phyloP scores from a whole-genome alignment of 1,140 invertebrate genomes.

The Triops longicaudatus region DNA sequence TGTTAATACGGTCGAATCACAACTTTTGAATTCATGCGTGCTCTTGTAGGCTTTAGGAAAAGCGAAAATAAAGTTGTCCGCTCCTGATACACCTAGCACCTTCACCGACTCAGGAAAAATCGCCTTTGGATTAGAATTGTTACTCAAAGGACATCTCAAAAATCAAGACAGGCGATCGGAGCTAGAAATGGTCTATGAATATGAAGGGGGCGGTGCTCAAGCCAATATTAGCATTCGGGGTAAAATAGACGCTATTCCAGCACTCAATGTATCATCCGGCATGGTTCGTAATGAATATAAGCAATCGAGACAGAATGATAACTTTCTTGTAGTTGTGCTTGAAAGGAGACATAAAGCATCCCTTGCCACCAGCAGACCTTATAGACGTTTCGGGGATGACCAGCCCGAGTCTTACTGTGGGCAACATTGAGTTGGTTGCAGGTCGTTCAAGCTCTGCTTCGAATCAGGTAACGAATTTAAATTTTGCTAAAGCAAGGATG shows the following conservation, averaged over 20 bases:
- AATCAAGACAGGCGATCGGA: neutral
- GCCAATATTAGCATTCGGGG: neutral
- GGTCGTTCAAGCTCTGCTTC: neutral
- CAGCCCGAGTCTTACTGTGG: neutral
- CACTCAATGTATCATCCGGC: neutral
- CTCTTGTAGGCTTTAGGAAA: neutral
- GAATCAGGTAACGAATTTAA: neutral
- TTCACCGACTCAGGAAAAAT: neutral
- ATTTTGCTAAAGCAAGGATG: neutral
- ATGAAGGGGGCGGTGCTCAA: neutral
- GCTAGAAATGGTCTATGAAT: neutral
- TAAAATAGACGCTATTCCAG: neutral
- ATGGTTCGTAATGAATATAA: neutral
- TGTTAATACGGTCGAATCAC: no score
- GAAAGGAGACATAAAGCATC: conserved; percentile 22
- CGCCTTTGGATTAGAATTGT: neutral
- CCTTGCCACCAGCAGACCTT: conserved; percentile 6
- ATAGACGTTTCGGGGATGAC: conserved; percentile 18
- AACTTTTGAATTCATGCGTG: no score
- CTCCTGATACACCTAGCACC: neutral
- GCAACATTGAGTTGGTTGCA: conserved; percentile 23
- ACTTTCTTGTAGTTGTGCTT: conserved; percentile 13
- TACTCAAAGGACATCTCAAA: neutral
- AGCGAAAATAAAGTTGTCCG: neutral
- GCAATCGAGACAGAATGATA: neutral